Evolutionary conservation across 2,888 invertebrate genomes (phyloP), one percentile per base, ranked within the genome.

Genomic region (Galerucella pusilla): DNA sequence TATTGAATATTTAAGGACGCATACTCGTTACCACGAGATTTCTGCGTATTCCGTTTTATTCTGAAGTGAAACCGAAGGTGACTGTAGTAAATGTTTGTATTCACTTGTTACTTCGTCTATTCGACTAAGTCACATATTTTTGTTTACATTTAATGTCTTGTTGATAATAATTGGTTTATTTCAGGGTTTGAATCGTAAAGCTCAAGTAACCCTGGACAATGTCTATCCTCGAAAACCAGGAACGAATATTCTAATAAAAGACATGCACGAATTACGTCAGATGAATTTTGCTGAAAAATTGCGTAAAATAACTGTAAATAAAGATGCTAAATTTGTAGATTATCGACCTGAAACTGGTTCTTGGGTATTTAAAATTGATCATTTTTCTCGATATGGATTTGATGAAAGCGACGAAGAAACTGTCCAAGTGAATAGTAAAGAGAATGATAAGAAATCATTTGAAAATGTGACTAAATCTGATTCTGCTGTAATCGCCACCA

Each of bases 281-380:
- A 93, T 97, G 92, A 93, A 95, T 84, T 99, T 96, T 88, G 94
- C 96, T 81, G 93, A 92, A 10, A 96, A 95, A 85, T 88, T 99
- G 73, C 93, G 97, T 16, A 91, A 93, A 46, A 94, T 95, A 0
- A 96, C 97, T 75, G 92, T 93, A 78, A 96, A 95, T 81, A 94
- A 97, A 87, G 94, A 94, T 77, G 97, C 97, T 0, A 92, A 93
- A 71, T 99, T 99, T 87, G 92, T 97, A 6, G 98, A 99, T 85
- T 99, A 98, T 88, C 91, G 97, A 0, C 96, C 98, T 0, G 95
- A 96, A 86, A 97, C 97, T 2, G 99, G 99, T 35, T 97, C 97
- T 71, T 99, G 99, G 98, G 97, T 98, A 68, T 99, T 99, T 88
- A 92, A 94, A 86, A 96, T 96, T 64, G 94, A 96, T 73, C 98